phyloP scores from a whole-genome alignment of 2,113 vertebrate species.

The Brachyhypopomus gauderio region DNA sequence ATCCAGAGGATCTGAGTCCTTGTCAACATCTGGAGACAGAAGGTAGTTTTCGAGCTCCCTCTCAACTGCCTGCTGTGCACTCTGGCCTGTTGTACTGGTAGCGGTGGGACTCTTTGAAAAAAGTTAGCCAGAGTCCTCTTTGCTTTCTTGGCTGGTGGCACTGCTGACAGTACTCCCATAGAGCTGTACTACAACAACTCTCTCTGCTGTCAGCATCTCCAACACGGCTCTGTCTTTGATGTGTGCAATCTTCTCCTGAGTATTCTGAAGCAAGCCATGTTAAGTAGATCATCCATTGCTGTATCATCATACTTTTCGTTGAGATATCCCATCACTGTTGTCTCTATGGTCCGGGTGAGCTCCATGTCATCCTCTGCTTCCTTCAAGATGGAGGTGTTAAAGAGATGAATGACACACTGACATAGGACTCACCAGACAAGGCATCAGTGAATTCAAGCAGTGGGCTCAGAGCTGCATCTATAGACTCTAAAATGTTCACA shows the following conservation, averaged over 20 bases:
- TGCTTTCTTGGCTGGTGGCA: conserved; percentile 4
- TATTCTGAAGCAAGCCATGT: conserved; percentile 1
- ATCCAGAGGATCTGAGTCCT: conserved; percentile 30
- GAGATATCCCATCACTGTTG: conserved; percentile 31
- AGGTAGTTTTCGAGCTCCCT: conserved; percentile 15
- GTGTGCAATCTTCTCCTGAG: neutral
- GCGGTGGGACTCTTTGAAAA: conserved; percentile 11
- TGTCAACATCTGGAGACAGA: conserved; percentile 9
- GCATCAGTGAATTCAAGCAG: too few relatives aligned
- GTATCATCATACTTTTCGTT: conserved; percentile 13
- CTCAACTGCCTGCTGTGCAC: conserved; percentile 17
- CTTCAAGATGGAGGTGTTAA: neutral
- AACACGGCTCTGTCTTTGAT: conserved; percentile 15
- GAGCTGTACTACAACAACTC: neutral
- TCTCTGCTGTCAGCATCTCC: conserved; percentile 6
- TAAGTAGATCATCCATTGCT: conserved; percentile 7
- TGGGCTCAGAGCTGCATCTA: too few relatives aligned
- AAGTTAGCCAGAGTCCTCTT: conserved; percentile 9
- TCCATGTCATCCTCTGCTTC: conserved; percentile 6
- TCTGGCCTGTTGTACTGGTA: neutral
- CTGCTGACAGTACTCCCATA: neutral
- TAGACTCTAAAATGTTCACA: too few relatives aligned
- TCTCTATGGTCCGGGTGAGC: conserved; percentile 22
- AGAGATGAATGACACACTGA: too few relatives aligned
- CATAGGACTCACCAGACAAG: too few relatives aligned